These are phyloP conservation scores for Agrochola litura DNA, from an alignment of 2,888 invertebrate genomes.

Conservation along the genomic window DNA sequence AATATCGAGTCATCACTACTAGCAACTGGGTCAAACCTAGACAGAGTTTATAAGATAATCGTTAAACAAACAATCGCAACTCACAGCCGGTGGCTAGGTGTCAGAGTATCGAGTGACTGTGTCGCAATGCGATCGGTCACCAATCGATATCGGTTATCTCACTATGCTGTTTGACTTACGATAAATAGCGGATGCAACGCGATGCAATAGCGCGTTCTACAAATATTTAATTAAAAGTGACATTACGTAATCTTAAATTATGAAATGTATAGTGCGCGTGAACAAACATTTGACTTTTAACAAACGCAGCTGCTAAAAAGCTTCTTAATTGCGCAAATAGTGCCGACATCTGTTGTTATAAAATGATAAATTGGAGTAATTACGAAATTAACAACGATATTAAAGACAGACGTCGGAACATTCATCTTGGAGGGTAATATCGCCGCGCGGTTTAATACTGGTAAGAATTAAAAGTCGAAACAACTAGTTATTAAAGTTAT, in stretches of 20 bases:
- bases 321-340: constrained; percentile 54
- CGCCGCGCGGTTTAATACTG: constrained; percentile 12
- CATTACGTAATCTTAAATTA: constrained; percentile 64
- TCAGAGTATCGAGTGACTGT: constrained; percentile 81
- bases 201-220: constrained; percentile 83
- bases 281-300: constrained; percentile 50
- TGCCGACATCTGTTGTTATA: constrained; percentile 51
- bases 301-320: constrained; percentile 47
- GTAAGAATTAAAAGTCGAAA: constrained; percentile 49
- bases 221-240: constrained; percentile 81
- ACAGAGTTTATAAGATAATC: constrained; percentile 76
- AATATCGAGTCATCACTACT: constrained; percentile 61
- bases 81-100: constrained; percentile 82
- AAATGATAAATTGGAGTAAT: constrained; percentile 56
- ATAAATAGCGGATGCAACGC: constrained; percentile 81
- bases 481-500: constrained; percentile 66
- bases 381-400: constrained; percentile 56
- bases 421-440: constrained; percentile 45
- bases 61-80: constrained; percentile 74
- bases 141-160: constrained; percentile 86
- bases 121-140: constrained; percentile 85
- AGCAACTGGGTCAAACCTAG: constrained; percentile 78
- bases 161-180: constrained; percentile 81
- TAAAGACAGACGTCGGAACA: constrained; percentile 53
- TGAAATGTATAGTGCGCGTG: constrained; percentile 28